Conservation (phyloP, 2,797 vertebrate genomes). For the Adelosebastes latens region DNA sequence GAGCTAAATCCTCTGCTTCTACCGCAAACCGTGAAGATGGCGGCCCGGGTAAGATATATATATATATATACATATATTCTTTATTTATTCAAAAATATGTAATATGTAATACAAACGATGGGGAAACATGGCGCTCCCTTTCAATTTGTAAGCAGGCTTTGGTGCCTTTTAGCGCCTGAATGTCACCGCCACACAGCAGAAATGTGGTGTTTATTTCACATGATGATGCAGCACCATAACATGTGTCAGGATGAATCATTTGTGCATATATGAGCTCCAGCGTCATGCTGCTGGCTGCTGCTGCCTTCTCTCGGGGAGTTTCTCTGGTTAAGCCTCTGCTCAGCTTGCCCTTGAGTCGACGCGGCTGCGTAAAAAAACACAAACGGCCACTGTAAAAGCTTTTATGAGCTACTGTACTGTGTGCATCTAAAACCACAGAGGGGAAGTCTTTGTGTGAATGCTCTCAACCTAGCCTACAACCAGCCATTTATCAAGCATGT, state of each 20-base stretch:
- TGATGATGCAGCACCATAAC: neutral
- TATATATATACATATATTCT: neutral
- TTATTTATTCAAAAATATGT: neutral
- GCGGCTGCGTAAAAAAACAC: conserved; percentile 20
- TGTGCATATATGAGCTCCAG: conserved; percentile 1
- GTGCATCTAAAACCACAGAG: neutral
- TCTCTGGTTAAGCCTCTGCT: conserved; percentile 43
- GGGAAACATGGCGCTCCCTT: neutral
- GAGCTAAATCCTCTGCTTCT: conserved; percentile 42
- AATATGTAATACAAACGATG: too few relatives aligned
- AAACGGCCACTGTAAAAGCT: neutral
- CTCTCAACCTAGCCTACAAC: neutral
- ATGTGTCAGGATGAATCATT: neutral
- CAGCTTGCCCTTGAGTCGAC: conserved; percentile 69
- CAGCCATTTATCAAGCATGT: neutral
- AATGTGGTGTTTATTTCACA: neutral
- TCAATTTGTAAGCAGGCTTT: neutral
- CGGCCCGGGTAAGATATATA: conserved; percentile 81
- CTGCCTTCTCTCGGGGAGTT: neutral
- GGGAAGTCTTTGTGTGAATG: neutral
- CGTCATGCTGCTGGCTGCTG: neutral
- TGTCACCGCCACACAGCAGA: conserved; percentile 37
- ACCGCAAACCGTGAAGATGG: conserved; percentile 76
- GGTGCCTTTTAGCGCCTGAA: conserved; percentile 30
- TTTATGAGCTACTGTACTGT: neutral